phyloP scores from a whole-genome alignment of 1,140 invertebrate genomes.

The Venustaconcha ellipsiformis region DNA sequence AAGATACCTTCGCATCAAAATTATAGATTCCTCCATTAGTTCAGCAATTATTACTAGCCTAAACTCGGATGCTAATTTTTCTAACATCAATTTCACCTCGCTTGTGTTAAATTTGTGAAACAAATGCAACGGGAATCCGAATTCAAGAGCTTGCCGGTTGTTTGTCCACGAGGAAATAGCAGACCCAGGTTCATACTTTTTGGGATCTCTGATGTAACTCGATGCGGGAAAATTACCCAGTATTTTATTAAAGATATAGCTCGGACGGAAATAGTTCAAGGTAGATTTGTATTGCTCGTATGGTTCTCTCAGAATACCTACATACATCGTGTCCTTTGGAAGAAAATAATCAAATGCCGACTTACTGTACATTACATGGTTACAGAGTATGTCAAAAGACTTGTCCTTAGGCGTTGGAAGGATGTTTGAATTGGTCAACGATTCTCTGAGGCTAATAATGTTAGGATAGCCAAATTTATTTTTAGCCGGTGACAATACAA shows the following conservation, averaged over 20 bases:
- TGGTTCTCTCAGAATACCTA: slow-evolving; percentile 45
- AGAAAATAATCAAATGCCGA: slow-evolving; percentile 13
- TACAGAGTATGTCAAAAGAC: slow-evolving; percentile 38
- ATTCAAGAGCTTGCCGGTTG: slow-evolving; percentile 46
- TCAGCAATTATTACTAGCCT: slow-evolving; percentile 41
- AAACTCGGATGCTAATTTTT: slow-evolving; percentile 35
- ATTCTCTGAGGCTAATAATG: slow-evolving; percentile 4
- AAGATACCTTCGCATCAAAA: slow-evolving; percentile 36
- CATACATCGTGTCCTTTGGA: slow-evolving; percentile 34
- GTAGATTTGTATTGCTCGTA: slow-evolving; percentile 43
- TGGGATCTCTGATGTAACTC: slow-evolving; percentile 32
- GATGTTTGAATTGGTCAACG: slow-evolving; percentile 14
- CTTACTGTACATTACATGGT: slow-evolving; percentile 42
- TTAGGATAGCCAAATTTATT: slow-evolving; percentile 24
- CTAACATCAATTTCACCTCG: slow-evolving; percentile 10
- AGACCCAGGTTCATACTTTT: slow-evolving; percentile 25
- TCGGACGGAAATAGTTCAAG: slow-evolving; percentile 32
- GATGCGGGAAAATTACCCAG: slow-evolving; percentile 23
- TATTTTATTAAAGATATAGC: slow-evolving; percentile 15
- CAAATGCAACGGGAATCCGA: slow-evolving; percentile 23
- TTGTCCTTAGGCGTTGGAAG: not conserved
- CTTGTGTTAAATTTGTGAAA: slow-evolving; percentile 10
- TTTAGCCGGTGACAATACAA: slow-evolving; percentile 33
- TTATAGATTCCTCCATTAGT: slow-evolving; percentile 40
- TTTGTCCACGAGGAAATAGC: slow-evolving; percentile 17